These are phyloP conservation scores for Bungarus multicinctus DNA, from an alignment of 2,113 vertebrate genomes.

Conservation along the genomic window DNA sequence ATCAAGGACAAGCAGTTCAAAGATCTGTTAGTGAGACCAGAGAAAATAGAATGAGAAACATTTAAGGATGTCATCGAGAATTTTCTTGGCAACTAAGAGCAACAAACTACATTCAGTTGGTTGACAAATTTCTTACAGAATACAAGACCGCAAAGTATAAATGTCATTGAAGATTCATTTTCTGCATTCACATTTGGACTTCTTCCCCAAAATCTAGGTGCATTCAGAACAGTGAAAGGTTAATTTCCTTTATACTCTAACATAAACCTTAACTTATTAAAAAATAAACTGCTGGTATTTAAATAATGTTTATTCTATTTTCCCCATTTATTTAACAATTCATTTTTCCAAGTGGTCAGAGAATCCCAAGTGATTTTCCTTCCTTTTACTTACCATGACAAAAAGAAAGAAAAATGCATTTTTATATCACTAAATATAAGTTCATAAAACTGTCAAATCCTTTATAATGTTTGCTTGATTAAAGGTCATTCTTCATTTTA, in stretches of 20 bases:
- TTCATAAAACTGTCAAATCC: slow-evolving; percentile 45
- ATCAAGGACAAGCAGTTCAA: background rate
- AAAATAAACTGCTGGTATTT: background rate
- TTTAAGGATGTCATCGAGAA: background rate
- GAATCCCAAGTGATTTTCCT: slow-evolving; percentile 22
- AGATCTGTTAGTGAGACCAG: background rate
- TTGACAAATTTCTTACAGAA: background rate
- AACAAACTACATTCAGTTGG: background rate
- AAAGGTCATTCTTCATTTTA: slow-evolving; percentile 67
- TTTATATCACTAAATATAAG: slow-evolving; percentile 57
- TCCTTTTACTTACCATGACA: slow-evolving; percentile 13
- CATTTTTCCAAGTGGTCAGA: background rate
- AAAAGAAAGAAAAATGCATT: slow-evolving; percentile 34
- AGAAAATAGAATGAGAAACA: background rate
- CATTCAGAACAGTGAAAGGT: background rate
- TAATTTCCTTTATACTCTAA: background rate
- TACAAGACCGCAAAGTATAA: background rate
- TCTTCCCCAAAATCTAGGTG: background rate
- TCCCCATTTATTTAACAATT: slow-evolving; percentile 6
- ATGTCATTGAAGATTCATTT: background rate
- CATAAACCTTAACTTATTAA: background rate
- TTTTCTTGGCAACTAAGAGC: background rate
- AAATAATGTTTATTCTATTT: background rate
- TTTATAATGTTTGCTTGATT: slow-evolving; percentile 50
- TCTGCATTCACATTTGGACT: background rate